Evolutionary conservation across 2,113 vertebrate genomes (phyloP).

Genomic region (Camelus bactrianus): DNA sequence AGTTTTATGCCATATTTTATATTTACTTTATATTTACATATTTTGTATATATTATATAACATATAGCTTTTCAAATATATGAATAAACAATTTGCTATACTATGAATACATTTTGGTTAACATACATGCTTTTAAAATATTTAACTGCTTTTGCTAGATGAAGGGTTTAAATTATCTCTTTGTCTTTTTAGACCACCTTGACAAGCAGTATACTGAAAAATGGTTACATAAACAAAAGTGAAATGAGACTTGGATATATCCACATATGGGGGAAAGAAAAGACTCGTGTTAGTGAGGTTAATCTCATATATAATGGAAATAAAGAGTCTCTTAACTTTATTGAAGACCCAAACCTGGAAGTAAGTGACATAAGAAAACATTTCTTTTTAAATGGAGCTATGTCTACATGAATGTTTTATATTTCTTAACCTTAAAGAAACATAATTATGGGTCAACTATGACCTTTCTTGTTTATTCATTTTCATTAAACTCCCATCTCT

Average conservation of each 20-base stretch:
- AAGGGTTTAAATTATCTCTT: slow-evolving; percentile 47
- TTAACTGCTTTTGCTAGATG: not conserved
- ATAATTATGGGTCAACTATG: not conserved
- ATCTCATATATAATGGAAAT: not conserved
- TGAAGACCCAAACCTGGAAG: slow-evolving; percentile 74
- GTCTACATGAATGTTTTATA: not conserved
- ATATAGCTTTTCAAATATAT: not conserved
- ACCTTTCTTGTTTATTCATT: not conserved
- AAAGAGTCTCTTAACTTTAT: fast-evolving
- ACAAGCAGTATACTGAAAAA: not conserved
- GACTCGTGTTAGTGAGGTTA: not conserved
- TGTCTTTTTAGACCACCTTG: slow-evolving; percentile 84
- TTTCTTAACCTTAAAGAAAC: not conserved
- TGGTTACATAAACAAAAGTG: slow-evolving; percentile 58
- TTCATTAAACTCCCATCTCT: not conserved
- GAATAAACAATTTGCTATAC: not conserved
- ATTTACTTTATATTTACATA: not conserved
- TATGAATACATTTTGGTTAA: not conserved
- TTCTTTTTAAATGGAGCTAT: not conserved
- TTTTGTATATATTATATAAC: not conserved
- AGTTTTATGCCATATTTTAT: not conserved
- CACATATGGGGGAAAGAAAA: slow-evolving; percentile 88
- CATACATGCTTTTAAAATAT: not conserved
- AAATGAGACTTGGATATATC: slow-evolving; percentile 86
- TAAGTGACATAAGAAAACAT: slow-evolving; percentile 71